Evolutionary conservation across 2,888 invertebrate genomes (phyloP).

Genomic region (Agonopterix arenella): DNA sequence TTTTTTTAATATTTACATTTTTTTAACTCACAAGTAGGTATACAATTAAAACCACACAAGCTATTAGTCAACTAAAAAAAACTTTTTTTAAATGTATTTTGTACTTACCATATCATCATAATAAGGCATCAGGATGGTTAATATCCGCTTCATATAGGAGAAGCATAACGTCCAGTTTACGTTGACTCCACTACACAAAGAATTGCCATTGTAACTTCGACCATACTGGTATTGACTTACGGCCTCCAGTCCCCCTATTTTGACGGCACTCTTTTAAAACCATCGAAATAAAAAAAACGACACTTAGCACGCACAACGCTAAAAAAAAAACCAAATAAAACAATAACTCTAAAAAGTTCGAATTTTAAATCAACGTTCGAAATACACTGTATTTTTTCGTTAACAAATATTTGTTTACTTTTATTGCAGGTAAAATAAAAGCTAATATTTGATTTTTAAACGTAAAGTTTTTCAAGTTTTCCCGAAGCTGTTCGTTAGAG

Average conservation of each 20-base stretch:
- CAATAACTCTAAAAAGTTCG: not conserved
- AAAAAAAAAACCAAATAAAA: not conserved
- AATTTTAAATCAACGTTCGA: not conserved
- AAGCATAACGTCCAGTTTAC: constrained; percentile 66
- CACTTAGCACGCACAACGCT: not conserved
- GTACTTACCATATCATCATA: constrained; percentile 67
- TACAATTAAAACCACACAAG: too few relatives aligned
- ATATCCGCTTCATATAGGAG: constrained; percentile 46
- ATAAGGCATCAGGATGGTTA: constrained; percentile 63
- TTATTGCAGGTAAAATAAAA: not conserved
- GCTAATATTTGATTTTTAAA: not conserved
- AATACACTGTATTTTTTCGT: not conserved
- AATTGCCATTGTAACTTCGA: constrained; percentile 21
- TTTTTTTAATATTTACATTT: too few relatives aligned
- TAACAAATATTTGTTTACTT: not conserved
- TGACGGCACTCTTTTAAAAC: constrained; percentile 21
- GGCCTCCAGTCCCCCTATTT: constrained; percentile 48
- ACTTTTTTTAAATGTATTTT: not conserved
- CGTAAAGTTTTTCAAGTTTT: not conserved
- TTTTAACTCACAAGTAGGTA: too few relatives aligned
- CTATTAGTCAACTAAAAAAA: too few relatives aligned
- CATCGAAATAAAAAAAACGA: not conserved
- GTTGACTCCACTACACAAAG: constrained; percentile 40
- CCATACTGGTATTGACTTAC: constrained; percentile 27
- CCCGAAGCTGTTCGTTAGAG: not conserved